Evolutionary conservation across 2,888 invertebrate genomes (phyloP), one percentile per base, ranked within the genome.

Genomic region (Calliphora vomitoria): DNA sequence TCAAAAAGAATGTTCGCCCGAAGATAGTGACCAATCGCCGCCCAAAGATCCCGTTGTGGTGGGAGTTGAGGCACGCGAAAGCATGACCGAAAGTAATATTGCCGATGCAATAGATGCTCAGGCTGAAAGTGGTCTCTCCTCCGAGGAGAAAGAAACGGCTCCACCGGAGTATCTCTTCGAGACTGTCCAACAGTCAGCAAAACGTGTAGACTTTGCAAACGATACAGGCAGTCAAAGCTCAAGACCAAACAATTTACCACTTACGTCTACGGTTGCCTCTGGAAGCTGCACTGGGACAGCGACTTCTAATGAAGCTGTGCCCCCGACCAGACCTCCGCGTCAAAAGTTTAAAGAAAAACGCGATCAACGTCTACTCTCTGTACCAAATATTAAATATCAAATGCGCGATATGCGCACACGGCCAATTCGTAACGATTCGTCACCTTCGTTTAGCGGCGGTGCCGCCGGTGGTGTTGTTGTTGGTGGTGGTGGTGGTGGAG

Each of bases 331-430:
- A 87, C 95, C 95, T 18, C 94, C 95, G 72, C 93, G 95, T 38
- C 93, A 93, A 69, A 95, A 95, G 91, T 94, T 94, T 90, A 95
- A 95, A 92, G 95, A 94, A 84, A 95, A 94, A 91, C 92, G 96
- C 50, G 96, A 97, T 92, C 95, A 95, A 92, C 95, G 97, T 76
- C 94, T 97, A 90, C 95, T 97, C 89, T 97, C 97, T 13, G 97
- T 97, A 91, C 97, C 97, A 31, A 97, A 97, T 94, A 95, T 96
- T 89, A 97, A 96, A 94, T 96, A 93, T 90, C 94, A 93, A 93
- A 93, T 92, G 91, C 92, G 93, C 91, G 94, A 93, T 91, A 90
- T 93, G 72, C 91, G 93, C 75, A 90, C 91, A 62, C 91, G 92
- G 55, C 89, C 91, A 89, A 91, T 90, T 89, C 93, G 92, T 90